Percentiles rank a stretch among this genome's conserved stretches.
These are phyloP conservation scores for Cerceris ruficornis DNA, from an alignment of 2,888 invertebrate genomes.

Conservation along the genomic window DNA sequence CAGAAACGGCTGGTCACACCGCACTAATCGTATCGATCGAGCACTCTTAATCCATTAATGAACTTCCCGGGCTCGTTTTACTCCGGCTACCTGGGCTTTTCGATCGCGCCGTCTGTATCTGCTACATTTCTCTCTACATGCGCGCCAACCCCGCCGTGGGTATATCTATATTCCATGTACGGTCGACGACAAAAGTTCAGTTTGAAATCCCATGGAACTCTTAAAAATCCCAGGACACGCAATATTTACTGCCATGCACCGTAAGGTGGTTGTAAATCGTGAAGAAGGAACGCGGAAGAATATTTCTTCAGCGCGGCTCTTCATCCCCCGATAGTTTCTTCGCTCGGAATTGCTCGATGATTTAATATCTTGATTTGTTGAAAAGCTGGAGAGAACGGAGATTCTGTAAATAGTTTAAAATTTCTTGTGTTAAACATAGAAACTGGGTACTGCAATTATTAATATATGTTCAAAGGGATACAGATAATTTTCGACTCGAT, in stretches of 20 bases:
- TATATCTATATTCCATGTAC: slow-evolving; percentile 36
- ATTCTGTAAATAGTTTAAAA: no score
- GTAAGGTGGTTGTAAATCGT: not conserved
- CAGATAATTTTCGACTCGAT: no score
- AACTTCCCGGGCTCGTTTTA: slow-evolving; percentile 72
- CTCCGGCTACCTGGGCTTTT: slow-evolving; percentile 65
- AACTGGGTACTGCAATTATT: no score
- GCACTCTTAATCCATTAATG: slow-evolving; percentile 77
- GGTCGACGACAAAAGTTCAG: slow-evolving; percentile 49
- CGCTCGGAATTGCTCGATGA: not conserved
- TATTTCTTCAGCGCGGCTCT: not conserved
- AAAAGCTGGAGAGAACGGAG: no score
- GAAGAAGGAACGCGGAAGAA: not conserved
- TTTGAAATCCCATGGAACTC: slow-evolving; percentile 12
- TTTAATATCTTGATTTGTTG: no score
- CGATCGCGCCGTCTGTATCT: slow-evolving; percentile 57
- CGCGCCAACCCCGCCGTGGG: slow-evolving; percentile 4
- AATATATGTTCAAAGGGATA: no score
- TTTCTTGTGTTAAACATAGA: no score
- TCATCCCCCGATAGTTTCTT: not conserved
- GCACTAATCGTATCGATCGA: slow-evolving; percentile 74
- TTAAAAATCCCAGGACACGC: not conserved
- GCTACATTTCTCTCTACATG: slow-evolving; percentile 50
- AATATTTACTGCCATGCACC: not conserved
- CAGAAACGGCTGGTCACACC: slow-evolving; percentile 53